phyloP scores from a whole-genome alignment of 2,113 vertebrate genomes.

The Rhabdornis inornatus region DNA sequence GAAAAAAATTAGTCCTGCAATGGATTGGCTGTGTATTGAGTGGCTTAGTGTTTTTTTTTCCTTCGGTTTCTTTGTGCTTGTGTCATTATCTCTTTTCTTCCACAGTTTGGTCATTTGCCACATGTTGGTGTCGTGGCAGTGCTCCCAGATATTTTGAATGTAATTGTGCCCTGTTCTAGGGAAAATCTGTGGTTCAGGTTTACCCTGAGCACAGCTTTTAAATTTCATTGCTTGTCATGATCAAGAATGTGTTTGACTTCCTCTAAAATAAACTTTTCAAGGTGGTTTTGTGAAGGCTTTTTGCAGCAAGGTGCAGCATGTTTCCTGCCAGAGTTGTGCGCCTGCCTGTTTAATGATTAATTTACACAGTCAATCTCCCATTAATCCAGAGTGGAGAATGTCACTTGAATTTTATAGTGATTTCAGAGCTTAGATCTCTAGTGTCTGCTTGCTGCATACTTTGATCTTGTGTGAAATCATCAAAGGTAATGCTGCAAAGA shows the following conservation, averaged over 20 bases:
- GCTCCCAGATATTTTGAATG: not conserved
- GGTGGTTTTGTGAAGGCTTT: not conserved
- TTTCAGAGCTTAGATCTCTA: not conserved
- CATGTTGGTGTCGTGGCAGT: not conserved
- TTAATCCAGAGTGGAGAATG: not conserved
- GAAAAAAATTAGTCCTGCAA: not conserved
- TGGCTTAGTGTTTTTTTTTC: too few species aligned
- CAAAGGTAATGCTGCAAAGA: not conserved
- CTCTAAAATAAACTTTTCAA: not conserved
- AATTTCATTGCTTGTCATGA: not conserved
- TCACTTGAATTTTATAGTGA: not conserved
- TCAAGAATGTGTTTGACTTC: fast-evolving
- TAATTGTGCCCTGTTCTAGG: not conserved
- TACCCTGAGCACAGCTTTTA: not conserved
- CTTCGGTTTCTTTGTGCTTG: not conserved
- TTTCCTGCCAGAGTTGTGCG: not conserved
- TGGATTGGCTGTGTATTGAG: not conserved
- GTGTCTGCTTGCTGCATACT: not conserved
- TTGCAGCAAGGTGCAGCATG: not conserved
- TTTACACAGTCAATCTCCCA: not conserved
- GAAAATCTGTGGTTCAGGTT: not conserved
- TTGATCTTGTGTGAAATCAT: not conserved
- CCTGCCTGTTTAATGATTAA: constrained; percentile 23
- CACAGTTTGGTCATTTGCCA: not conserved
- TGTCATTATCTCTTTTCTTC: not conserved